Conservation (phyloP, 2,797 vertebrate genomes). For the Jordanella pulchra region DNA sequence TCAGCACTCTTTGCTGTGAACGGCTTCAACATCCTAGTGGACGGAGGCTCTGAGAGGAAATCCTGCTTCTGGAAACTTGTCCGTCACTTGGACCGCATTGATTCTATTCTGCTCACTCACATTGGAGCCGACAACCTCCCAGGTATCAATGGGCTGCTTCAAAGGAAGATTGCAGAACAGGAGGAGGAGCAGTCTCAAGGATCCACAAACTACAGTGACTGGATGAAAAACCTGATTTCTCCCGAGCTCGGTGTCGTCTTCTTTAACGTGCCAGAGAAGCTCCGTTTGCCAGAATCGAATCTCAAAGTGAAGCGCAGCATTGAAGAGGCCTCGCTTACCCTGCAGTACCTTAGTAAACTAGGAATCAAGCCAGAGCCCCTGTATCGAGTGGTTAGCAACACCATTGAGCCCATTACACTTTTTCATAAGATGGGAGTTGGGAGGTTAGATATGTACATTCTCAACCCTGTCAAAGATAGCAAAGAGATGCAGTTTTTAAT, state of each 20-base stretch:
- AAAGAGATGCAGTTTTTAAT: conserved; percentile 99
- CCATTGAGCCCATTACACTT: conserved; percentile 93
- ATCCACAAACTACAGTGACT: conserved; percentile 92
- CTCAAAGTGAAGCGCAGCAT: conserved; percentile 96
- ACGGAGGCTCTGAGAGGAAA: conserved; percentile 94
- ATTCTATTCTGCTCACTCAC: conserved; percentile 95
- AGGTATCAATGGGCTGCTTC: conserved; percentile 96
- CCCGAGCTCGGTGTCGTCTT: conserved; percentile 97
- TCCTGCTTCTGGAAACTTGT: conserved; percentile 99
- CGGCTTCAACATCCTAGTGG: conserved; percentile 96
- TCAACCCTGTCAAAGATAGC: conserved; percentile 97
- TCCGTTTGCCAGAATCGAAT: conserved; percentile 91
- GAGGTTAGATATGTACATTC: conserved; percentile 94
- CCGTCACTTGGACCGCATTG: conserved; percentile 95
- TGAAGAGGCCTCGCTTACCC: conserved; percentile 92
- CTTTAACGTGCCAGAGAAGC: conserved; percentile 96
- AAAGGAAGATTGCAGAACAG: conserved; percentile 95
- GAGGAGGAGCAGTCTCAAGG: conserved; percentile 94
- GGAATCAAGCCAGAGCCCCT: conserved; percentile 93
- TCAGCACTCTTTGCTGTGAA: conserved; percentile 98
- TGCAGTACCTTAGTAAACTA: conserved; percentile 92
- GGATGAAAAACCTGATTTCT: conserved; percentile 98
- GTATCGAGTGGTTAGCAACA: conserved; percentile 90
- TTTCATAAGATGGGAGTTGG: conserved; percentile 99
- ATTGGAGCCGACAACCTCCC: conserved; percentile 98